Conservation (phyloP, 1,140 invertebrate genomes). For the Spodoptera frugiperda region DNA sequence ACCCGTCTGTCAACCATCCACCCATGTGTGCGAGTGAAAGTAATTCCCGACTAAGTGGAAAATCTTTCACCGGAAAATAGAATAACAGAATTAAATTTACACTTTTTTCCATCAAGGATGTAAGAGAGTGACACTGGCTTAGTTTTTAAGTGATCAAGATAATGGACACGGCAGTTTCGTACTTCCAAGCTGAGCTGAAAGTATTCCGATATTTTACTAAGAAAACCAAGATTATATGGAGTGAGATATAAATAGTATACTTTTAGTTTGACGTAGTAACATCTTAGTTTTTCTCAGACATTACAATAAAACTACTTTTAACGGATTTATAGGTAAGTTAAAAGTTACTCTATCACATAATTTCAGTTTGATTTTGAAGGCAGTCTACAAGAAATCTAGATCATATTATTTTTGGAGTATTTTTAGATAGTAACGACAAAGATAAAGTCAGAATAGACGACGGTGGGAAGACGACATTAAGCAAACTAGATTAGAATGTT, state of each 20-base stretch:
- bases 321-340: no score
- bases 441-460: not conserved
- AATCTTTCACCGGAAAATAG: conserved; percentile 26
- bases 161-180: not conserved
- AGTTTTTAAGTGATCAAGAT: conserved; percentile 8
- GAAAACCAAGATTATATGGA: no score
- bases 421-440: no score
- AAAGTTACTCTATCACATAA: no score
- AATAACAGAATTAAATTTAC: conserved; percentile 9
- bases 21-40: conserved; percentile 8
- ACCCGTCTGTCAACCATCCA: conserved; percentile 5
- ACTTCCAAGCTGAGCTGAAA: not conserved
- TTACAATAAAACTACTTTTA: no score
- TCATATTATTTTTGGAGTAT: no score
- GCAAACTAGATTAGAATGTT: conserved; percentile 11
- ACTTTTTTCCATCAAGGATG: not conserved
- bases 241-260: no score
- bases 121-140: not conserved
- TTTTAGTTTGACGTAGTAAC: no score
- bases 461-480: not conserved
- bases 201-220: not conserved
- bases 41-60: not conserved
- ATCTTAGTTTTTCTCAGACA: no score
- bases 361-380: no score
- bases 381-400: no score